Conservation (phyloP, 2,113 vertebrate genomes). For the Lipophrys pholis region DNA sequence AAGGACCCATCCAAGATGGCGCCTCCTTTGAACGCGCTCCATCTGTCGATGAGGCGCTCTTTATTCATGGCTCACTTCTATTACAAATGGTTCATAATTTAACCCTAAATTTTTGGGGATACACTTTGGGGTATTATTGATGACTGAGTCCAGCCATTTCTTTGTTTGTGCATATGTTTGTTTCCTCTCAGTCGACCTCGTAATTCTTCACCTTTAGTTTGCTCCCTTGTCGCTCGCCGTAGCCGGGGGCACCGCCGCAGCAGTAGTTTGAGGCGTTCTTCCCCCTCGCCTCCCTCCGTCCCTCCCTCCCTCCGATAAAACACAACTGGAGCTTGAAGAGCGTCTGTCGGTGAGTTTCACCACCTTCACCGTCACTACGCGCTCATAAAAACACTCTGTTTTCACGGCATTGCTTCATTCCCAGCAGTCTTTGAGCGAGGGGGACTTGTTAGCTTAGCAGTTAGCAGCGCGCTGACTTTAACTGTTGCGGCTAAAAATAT, state of each 20-base stretch:
- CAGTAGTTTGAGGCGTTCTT: conserved; percentile 4
- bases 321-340: background rate
- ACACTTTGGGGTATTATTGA: too few species aligned
- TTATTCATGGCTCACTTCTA: too few species aligned
- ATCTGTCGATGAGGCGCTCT: too few species aligned
- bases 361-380: fast-evolving
- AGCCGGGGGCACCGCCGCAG: background rate
- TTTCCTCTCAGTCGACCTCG: background rate
- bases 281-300: too few species aligned
- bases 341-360: conserved; percentile 6
- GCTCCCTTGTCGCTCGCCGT: conserved; percentile 44
- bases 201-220: conserved; percentile 8
- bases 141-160: too few species aligned
- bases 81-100: too few species aligned
- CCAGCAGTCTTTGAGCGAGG: too few species aligned
- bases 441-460: background rate
- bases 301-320: conserved; percentile 9
- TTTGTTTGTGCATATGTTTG: background rate
- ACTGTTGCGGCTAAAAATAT: conserved; percentile 69
- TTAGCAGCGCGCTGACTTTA: conserved; percentile 41
- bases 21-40: too few species aligned
- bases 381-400: background rate
- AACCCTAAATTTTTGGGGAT: too few species aligned
- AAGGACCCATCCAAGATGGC: too few species aligned
- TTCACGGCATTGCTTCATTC: background rate